Evolutionary conservation across 2,797 vertebrate species (phyloP).

Genomic region (Furcifer pardalis): DNA sequence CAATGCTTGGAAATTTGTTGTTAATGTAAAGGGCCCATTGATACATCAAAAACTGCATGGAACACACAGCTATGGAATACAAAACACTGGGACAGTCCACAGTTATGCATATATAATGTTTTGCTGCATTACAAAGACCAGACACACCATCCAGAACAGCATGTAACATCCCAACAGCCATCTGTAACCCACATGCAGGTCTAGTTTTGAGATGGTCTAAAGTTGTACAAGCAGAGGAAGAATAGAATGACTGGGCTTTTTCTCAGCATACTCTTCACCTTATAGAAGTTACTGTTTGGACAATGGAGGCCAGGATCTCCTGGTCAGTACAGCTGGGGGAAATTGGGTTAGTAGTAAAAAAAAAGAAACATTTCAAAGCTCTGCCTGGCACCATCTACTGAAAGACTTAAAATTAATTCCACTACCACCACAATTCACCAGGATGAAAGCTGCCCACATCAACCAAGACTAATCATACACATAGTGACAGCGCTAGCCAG

Average conservation of each 20-base stretch:
- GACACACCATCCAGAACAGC: neutral
- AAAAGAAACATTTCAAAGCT: too few relatives aligned
- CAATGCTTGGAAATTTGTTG: neutral
- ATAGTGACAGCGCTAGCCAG: accelerated
- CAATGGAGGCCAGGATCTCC: too few relatives aligned
- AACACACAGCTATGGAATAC: neutral
- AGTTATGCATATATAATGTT: neutral
- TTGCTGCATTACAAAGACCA: neutral
- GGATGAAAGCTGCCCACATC: neutral
- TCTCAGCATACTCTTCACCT: neutral
- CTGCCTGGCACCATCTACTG: neutral
- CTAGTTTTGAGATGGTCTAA: neutral
- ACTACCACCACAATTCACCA: neutral
- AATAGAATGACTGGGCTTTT: neutral
- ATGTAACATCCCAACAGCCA: neutral
- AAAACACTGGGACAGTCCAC: too few relatives aligned
- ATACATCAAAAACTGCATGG: neutral
- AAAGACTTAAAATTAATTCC: neutral
- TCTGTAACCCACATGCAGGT: neutral
- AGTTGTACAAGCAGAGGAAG: neutral
- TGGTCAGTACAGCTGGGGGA: too few relatives aligned
- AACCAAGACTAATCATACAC: neutral
- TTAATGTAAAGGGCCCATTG: slow-evolving; percentile 28
- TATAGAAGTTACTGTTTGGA: too few relatives aligned
- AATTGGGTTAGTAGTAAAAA: too few relatives aligned